Percentiles rank a stretch among this genome's conserved stretches.
Conservation (phyloP, 2,797 vertebrate genomes). For the Streptopelia turtur region DNA sequence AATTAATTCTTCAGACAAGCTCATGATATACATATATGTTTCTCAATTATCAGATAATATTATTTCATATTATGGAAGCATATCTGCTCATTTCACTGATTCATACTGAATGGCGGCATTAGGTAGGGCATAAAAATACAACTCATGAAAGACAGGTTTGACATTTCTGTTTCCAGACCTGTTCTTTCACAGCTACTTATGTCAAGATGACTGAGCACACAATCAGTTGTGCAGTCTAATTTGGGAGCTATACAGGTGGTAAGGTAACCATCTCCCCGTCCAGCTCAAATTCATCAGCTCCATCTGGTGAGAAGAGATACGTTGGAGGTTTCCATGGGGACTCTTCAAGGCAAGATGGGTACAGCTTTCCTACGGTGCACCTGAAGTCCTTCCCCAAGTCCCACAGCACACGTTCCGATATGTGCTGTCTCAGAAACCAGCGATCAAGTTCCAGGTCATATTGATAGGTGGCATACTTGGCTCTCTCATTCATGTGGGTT, state of each 20-base stretch:
- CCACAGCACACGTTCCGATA: slow-evolving; percentile 96
- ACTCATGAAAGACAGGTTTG: slow-evolving; percentile 72
- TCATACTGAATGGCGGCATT: slow-evolving; percentile 76
- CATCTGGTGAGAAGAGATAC: slow-evolving; percentile 93
- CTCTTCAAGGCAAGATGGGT: slow-evolving; percentile 96
- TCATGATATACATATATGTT: slow-evolving; percentile 75
- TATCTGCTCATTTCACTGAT: slow-evolving; percentile 79
- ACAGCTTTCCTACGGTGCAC: slow-evolving; percentile 95
- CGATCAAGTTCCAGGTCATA: slow-evolving; percentile 92
- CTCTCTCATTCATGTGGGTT: slow-evolving; percentile 94
- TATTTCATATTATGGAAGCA: slow-evolving; percentile 80
- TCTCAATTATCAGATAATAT: slow-evolving; percentile 75
- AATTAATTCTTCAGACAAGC: slow-evolving; percentile 73
- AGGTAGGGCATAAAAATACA: slow-evolving; percentile 80
- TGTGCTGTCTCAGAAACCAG: slow-evolving; percentile 93
- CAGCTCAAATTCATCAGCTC: slow-evolving; percentile 92
- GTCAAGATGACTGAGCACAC: slow-evolving; percentile 39
- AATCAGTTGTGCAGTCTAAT: slow-evolving; percentile 33
- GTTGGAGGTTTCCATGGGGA: slow-evolving; percentile 97
- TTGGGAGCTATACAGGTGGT: slow-evolving; percentile 86
- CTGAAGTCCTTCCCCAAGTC: slow-evolving; percentile 95
- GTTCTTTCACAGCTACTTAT: slow-evolving; percentile 41
- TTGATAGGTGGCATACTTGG: slow-evolving; percentile 95
- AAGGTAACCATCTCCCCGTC: slow-evolving; percentile 93
- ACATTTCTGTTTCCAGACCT: slow-evolving; percentile 10